These are phyloP conservation scores for Cinclus mexicanus DNA, from an alignment of 2,113 vertebrate species.

Conservation along the genomic window DNA sequence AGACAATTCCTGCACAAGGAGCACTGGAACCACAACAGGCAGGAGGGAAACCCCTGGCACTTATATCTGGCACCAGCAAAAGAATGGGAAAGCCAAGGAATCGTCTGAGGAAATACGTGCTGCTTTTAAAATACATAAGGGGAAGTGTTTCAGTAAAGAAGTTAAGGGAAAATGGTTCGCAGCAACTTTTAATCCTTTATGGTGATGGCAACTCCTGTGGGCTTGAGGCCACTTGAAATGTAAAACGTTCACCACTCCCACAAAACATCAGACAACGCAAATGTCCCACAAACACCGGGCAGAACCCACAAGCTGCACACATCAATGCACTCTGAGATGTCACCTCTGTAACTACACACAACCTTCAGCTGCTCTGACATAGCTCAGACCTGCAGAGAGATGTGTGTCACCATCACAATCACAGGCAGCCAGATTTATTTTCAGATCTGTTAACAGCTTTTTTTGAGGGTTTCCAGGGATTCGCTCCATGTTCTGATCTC, in stretches of 20 bases:
- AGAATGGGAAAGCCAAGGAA: neutral
- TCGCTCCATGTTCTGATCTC: neutral
- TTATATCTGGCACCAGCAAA: neutral
- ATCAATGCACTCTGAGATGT: too few relatives aligned
- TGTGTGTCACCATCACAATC: neutral
- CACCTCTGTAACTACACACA: neutral
- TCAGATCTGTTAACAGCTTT: neutral
- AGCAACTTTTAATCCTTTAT: neutral
- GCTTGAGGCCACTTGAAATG: neutral
- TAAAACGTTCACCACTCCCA: neutral
- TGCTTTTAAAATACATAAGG: neutral
- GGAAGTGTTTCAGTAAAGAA: neutral
- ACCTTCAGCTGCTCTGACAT: neutral
- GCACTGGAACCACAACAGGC: neutral
- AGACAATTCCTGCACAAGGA: neutral
- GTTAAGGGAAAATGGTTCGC: neutral
- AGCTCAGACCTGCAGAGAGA: neutral
- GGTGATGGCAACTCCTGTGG: neutral
- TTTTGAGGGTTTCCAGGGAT: neutral
- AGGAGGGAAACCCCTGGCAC: neutral
- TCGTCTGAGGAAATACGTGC: neutral
- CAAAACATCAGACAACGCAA: neutral
- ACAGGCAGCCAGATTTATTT: neutral
- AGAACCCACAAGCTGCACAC: neutral
- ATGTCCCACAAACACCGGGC: neutral